A percentile compares a stretch with the other conserved stretches of the same genome.
phyloP scores from a whole-genome alignment of 2,113 vertebrate genomes.

The Ochotona princeps region DNA sequence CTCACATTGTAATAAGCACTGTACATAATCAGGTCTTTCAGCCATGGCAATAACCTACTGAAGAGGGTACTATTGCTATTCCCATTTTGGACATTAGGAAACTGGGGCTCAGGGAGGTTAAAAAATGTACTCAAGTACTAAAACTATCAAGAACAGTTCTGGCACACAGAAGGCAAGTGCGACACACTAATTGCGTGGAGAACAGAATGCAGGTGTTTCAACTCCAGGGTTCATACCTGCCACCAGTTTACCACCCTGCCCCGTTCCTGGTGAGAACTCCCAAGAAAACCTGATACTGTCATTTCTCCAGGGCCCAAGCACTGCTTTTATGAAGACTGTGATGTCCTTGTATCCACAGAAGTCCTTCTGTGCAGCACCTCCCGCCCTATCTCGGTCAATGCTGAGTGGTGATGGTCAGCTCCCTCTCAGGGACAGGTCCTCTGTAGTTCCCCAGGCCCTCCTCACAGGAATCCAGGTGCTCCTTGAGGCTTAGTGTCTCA shows the following conservation, averaged over 20 bases:
- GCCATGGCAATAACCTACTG: not conserved
- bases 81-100: not conserved
- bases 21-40: not conserved
- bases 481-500: constrained; percentile 58
- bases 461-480: constrained; percentile 60
- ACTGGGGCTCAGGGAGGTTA: not conserved
- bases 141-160: not conserved
- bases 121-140: not conserved
- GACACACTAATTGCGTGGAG: not conserved
- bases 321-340: constrained; percentile 28
- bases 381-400: constrained; percentile 71
- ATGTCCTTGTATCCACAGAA: not conserved
- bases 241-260: not conserved
- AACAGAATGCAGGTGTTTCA: not conserved
- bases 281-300: not conserved
- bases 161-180: not conserved
- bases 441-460: constrained; percentile 56
- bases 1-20: not conserved
- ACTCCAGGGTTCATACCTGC: not conserved
- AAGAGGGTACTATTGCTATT: not conserved
- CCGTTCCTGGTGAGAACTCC: not conserved
- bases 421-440: constrained; percentile 77
- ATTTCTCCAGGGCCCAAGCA: not conserved
- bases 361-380: constrained; percentile 56
- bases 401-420: constrained; percentile 64